Evolutionary conservation across 2,113 vertebrate genomes (phyloP).

Genomic region (Lepus timidus): DNA sequence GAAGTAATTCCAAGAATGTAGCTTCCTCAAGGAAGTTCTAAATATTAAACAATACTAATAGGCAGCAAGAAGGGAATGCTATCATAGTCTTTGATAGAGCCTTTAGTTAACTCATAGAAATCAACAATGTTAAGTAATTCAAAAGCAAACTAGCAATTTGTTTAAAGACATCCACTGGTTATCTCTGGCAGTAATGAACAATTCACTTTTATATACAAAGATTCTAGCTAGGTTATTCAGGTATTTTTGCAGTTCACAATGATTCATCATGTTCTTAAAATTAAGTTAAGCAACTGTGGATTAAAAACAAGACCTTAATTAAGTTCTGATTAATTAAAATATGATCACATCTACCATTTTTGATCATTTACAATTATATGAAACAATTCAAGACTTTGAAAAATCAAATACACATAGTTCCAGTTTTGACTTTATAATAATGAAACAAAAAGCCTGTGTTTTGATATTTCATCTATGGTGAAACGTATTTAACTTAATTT

Average conservation of each 20-base stretch:
- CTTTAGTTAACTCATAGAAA: slow-evolving; percentile 1
- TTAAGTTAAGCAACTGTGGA: neutral
- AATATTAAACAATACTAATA: slow-evolving; percentile 17
- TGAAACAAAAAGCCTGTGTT: neutral
- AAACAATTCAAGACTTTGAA: neutral
- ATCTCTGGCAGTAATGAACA: neutral
- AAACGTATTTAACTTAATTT: slow-evolving; percentile 7
- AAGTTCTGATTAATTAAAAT: slow-evolving; percentile 21
- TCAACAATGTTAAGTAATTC: neutral
- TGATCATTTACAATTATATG: neutral
- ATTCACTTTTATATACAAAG: slow-evolving; percentile 20
- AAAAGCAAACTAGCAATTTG: neutral
- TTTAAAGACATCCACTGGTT: slow-evolving; percentile 13
- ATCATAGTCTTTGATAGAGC: neutral
- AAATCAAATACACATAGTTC: neutral
- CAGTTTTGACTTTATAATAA: neutral
- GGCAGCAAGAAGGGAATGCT: neutral
- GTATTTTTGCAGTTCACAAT: neutral
- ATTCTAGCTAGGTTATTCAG: neutral
- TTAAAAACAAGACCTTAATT: slow-evolving; percentile 34
- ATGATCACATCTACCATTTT: neutral
- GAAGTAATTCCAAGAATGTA: neutral
- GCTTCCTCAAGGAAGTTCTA: slow-evolving; percentile 26
- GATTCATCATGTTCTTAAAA: neutral
- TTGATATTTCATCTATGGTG: neutral